Evolutionary conservation across 2,888 invertebrate species (phyloP), one percentile per base, ranked within the genome.

Genomic region (Mimas tiliae): DNA sequence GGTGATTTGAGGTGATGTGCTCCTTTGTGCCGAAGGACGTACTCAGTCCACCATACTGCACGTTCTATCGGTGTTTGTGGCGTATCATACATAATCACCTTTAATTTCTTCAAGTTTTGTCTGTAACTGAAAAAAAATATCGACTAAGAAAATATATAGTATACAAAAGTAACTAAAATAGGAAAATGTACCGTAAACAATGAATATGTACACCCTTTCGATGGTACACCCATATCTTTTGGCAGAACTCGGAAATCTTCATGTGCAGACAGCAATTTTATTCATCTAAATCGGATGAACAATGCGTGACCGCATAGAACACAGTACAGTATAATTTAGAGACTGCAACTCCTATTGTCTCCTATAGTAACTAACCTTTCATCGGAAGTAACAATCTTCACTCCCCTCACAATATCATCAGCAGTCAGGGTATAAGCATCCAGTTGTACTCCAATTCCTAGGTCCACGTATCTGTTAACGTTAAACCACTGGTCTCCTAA

Each of bases 41-140:
- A 85, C 71, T 90, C 90, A 0, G 84, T 84, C 87, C 88, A 88
- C 85, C 86, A 88, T n/a, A 88, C 73, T 1, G 87, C 86, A 55
- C 82, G 80, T 50, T 87, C 84, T 50, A 81, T 64, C 0, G 80
- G 63, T 0, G 51, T 55, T 63, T 74, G 75, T 0, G 78, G 76
- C 62, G 74, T 72, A 62, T 80, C 79, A 6, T 63, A 66, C 48
- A 75, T 67, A 0, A 77, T 21, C 9, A 45, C 19, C 19, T 66
- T 63, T 19, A 66, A 21, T 6, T 64, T 67, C 19, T 27, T 62
- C 0, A 72, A 65, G 52, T 74, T 76, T 42, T 69, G 52, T 33
- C 53, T 55, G 65, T 70, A 74, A 16, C 74, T 74, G 65, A 34
- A 66, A 51, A n/a, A 6, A 6, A 1, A 65, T 58, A 6, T 7